Conservation (phyloP, 2,888 invertebrate species). For the Trachelus stipa region DNA sequence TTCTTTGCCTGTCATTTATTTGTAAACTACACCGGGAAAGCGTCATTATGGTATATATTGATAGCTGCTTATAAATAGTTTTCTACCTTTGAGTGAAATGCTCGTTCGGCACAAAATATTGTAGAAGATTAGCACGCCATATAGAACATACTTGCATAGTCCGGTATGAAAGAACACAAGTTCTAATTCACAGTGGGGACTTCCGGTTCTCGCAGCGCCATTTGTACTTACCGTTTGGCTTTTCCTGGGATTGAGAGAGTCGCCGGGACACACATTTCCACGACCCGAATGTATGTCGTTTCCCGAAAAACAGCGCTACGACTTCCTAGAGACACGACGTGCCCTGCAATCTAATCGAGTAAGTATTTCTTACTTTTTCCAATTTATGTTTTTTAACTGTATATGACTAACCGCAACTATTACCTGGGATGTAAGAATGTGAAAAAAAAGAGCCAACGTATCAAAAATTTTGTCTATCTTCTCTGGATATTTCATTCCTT, state of each 20-base stretch:
- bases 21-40: too few relatives aligned
- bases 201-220: constrained; percentile 60
- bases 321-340: constrained; percentile 38
- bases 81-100: too few relatives aligned
- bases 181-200: constrained; percentile 36
- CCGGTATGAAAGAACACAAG: neutral
- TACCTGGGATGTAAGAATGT: too few relatives aligned
- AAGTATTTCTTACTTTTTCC: neutral
- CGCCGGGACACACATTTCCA: constrained; percentile 45
- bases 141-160: too few relatives aligned
- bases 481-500: too few relatives aligned
- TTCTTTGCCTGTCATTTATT: too few relatives aligned
- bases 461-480: too few relatives aligned
- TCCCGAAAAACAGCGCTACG: constrained; percentile 59
- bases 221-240: constrained; percentile 59
- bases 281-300: constrained; percentile 51
- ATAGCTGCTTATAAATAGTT: too few relatives aligned
- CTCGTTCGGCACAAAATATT: too few relatives aligned
- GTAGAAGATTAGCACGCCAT: too few relatives aligned
- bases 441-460: too few relatives aligned
- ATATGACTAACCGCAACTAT: neutral
- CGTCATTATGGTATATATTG: too few relatives aligned
- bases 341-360: neutral
- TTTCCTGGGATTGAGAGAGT: constrained; percentile 58
- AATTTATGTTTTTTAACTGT: neutral